Percentiles rank a stretch among this genome's conserved stretches.
phyloP scores from a whole-genome alignment of 2,888 invertebrate species.

The Teleogryllus oceanicus region DNA sequence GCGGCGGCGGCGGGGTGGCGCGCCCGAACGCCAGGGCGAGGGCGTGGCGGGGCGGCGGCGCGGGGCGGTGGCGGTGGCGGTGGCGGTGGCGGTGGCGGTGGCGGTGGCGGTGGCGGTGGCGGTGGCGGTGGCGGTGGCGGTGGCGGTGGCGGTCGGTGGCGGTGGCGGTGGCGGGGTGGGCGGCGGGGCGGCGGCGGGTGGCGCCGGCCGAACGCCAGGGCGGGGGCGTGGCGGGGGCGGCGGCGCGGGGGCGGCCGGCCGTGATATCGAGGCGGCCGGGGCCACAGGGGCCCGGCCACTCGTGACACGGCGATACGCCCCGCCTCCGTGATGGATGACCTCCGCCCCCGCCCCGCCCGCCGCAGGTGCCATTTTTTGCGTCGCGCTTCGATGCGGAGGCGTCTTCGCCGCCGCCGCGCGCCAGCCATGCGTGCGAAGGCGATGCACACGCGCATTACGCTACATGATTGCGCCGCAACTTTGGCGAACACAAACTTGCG shows the following conservation, averaged over 20 bases:
- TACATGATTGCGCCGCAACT: too few species aligned
- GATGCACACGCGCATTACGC: too few species aligned
- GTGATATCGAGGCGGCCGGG: neutral
- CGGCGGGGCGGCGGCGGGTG: neutral
- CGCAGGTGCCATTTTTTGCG: too few species aligned
- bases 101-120: neutral
- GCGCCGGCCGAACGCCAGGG: neutral
- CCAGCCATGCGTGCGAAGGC: too few species aligned
- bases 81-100: neutral
- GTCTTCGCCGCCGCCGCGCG: too few species aligned
- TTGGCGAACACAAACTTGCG: too few species aligned
- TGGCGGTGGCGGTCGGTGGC: neutral
- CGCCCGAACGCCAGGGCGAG: too few species aligned
- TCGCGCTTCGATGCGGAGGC: too few species aligned
- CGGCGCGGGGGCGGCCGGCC: neutral
- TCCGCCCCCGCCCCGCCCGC: neutral
- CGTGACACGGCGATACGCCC: conserved; percentile 8
- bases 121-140: neutral
- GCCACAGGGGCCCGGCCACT: conserved; percentile 8
- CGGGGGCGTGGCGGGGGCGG: neutral
- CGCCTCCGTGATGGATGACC: neutral
- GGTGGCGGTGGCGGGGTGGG: neutral
- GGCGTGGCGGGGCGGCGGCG: neutral
- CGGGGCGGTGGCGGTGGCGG: neutral
- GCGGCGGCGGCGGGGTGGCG: neutral